Evolutionary conservation across 1,140 invertebrate species (phyloP).

Genomic region (Drosophila carrolli): DNA sequence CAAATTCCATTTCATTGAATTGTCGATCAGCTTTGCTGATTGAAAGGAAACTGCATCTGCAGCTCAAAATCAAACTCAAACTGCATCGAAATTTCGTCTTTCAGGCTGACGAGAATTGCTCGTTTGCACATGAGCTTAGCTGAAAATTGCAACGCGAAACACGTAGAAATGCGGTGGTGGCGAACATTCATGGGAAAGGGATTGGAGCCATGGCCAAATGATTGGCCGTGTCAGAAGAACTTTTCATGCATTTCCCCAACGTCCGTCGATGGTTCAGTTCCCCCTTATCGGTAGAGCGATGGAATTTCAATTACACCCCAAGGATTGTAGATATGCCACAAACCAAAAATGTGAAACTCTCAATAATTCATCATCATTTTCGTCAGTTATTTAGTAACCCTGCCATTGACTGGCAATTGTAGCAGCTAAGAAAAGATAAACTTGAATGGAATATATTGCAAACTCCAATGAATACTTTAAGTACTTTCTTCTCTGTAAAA

Average conservation of each 20-base stretch:
- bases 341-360: slow-evolving; percentile 7
- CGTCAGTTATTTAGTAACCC: background rate
- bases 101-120: slow-evolving; percentile 52
- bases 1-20: slow-evolving; percentile 77
- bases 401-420: background rate
- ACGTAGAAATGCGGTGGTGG: slow-evolving; percentile 52
- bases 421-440: slow-evolving; percentile 3
- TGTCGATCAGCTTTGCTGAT: slow-evolving; percentile 71
- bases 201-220: slow-evolving; percentile 49
- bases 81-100: slow-evolving; percentile 29
- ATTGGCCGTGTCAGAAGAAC: slow-evolving; percentile 77
- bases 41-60: slow-evolving; percentile 55
- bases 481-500: background rate
- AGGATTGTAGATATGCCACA: slow-evolving; percentile 8
- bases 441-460: background rate
- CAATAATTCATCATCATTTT: slow-evolving; percentile 2
- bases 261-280: slow-evolving; percentile 34
- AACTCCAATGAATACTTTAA: background rate
- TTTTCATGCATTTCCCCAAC: slow-evolving; percentile 65
- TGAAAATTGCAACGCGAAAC: slow-evolving; percentile 78
- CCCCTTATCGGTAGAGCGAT: slow-evolving; percentile 50
- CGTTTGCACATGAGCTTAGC: slow-evolving; percentile 80
- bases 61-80: slow-evolving; percentile 22
- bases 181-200: background rate
- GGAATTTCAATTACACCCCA: slow-evolving; percentile 66